Conservation (phyloP, 2,797 vertebrate species). For the Rhynchonycteris naso region DNA sequence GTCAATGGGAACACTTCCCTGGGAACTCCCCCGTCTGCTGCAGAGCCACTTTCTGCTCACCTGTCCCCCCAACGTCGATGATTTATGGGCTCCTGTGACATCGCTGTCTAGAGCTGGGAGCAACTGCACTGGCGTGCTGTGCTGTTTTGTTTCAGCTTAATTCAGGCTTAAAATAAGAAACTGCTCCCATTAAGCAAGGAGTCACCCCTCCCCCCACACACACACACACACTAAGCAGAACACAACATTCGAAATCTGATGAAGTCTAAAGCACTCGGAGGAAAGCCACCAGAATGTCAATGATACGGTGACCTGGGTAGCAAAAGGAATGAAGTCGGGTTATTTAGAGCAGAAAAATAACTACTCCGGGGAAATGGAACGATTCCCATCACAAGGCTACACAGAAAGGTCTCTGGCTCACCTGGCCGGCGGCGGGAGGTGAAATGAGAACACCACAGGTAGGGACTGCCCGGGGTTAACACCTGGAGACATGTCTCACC, state of each 20-base stretch:
- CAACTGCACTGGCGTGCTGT: not conserved
- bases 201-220: not conserved
- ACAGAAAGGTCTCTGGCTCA: not conserved
- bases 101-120: not conserved
- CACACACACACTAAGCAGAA: not conserved
- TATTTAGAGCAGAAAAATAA: not conserved
- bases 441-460: not conserved
- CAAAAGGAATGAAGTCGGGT: not conserved
- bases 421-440: not conserved
- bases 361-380: not conserved
- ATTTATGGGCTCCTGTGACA: not conserved
- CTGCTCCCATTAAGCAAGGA: not conserved
- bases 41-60: not conserved
- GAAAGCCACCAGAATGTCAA: not conserved
- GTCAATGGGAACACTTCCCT: not conserved
- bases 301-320: not conserved
- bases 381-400: not conserved
- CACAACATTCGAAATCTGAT: not conserved
- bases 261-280: not conserved
- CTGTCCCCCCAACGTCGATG: not conserved
- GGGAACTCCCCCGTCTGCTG: not conserved
- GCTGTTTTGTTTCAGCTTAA: not conserved
- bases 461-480: not conserved
- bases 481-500: not conserved
- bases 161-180: slow-evolving; percentile 28